Evolutionary conservation across 2,888 invertebrate species (phyloP), one percentile per base, ranked within the genome.

Genomic region (Acronicta aceris): DNA sequence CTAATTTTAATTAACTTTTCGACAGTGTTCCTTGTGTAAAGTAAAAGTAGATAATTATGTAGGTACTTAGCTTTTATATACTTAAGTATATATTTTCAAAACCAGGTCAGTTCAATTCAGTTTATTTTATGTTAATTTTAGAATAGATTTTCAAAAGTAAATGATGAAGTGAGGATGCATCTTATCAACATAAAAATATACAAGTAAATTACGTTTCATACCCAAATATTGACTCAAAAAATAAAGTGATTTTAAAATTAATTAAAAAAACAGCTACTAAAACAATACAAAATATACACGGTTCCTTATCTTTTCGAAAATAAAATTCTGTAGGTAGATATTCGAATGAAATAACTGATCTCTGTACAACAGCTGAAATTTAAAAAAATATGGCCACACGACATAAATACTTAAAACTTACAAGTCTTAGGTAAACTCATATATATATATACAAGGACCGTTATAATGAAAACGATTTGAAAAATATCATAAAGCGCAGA

Each of bases 341-440:
- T 50, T 65, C 50, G 55, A 67, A 65, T 70, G 71, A 57, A 72
- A 51, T 48, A 62, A 65, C 56, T 36, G 68, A 58, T 54, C 64
- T 64, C 69, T 73, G 78, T 74, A 80, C 72, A 76, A 70, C 69
- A 71, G 70, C 73, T 75, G 76, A 73, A 69, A 45, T 54, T 61
- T 66, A 71, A 50, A 71, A 50, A 55, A 59, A 47, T 79, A 79
- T 79, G 80, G 80, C 80, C 80, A 72, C 78, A 71, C 48, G 63
- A 74, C 41, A 72, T 57, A 59, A 72, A 62, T 71, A 69, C 41
- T 64, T 58, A 63, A 69, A 41, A 33, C 33, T 33, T 30, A 59
- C 12, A 48, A 36, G 54, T 42, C 52, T 56, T 43, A 53, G 46
- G 27, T 27, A 36, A 36, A 49, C n/a, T n/a, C n/a, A n/a, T n/a